These are phyloP conservation scores for Prosopocoilus inquinatus DNA, from an alignment of 2,888 invertebrate genomes.

Conservation along the genomic window DNA sequence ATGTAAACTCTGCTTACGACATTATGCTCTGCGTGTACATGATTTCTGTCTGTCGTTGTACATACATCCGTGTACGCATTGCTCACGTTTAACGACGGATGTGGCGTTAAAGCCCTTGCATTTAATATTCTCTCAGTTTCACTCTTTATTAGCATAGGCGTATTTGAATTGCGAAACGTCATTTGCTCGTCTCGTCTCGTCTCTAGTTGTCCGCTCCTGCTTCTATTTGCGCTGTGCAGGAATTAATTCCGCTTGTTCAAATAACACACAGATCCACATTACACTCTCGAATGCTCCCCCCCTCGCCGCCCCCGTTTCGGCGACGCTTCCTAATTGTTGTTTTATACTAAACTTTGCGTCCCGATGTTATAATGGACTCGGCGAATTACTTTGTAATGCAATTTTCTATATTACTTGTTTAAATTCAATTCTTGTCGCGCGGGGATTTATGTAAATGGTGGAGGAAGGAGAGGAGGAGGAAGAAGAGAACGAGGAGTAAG, in stretches of 20 bases:
- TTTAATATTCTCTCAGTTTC: constrained; percentile 5
- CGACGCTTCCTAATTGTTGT: too few relatives aligned
- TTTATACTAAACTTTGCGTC: too few relatives aligned
- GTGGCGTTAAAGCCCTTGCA: constrained; percentile 9
- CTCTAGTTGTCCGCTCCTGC: background rate
- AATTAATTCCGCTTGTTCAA: background rate
- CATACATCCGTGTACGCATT: background rate
- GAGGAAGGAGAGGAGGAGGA: too few relatives aligned
- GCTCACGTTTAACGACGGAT: constrained; percentile 16
- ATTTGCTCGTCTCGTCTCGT: background rate
- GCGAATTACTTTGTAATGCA: too few relatives aligned
- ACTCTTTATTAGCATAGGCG: constrained; percentile 1
- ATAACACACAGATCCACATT: background rate
- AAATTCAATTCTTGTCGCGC: too few relatives aligned
- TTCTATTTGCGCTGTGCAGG: background rate
- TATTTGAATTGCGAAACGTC: constrained; percentile 1
- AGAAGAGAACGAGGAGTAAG: too few relatives aligned
- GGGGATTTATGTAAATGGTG: too few relatives aligned
- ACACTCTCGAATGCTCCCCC: background rate
- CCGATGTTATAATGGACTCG: too few relatives aligned
- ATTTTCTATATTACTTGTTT: too few relatives aligned
- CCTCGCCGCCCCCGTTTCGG: background rate
- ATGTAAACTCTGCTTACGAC: too few relatives aligned
- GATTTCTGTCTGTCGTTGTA: too few relatives aligned
- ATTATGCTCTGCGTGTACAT: too few relatives aligned